Evolutionary conservation across 2,888 invertebrate species (phyloP), one percentile per base, ranked within the genome.

Genomic region (Cerceris rybyensis): DNA sequence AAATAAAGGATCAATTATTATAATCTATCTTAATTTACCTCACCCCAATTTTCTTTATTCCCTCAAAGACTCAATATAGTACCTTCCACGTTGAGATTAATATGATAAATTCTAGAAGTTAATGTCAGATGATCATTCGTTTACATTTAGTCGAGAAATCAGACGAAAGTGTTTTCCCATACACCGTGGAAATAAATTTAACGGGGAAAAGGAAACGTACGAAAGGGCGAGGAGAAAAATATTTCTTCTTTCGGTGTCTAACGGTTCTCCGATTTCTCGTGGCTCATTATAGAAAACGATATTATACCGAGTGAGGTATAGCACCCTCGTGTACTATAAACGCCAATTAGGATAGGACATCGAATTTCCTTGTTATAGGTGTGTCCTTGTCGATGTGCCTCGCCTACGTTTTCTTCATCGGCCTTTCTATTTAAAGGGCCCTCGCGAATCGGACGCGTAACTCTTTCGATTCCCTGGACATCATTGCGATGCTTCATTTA

Each of bases 261-360:
- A 78, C 78, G 82, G 76, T 67, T 70, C 80, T 82, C 80, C 74
- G 72, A 83, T 84, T 73, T 87, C 86, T 67, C 75, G 75, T 82
- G 80, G 82, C 79, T 86, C 81, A 85, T 88, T 88, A 88, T 58
- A 68, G 66, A 60, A 60, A 67, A 60, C 70, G 11, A 82, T 77
- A 66, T 84, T 80, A 81, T 71, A 82, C 57, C 72, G 70, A 67
- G 52, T 79, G 82, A 87, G 79, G 80, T 58, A 87, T 81, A 73
- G 80, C 61, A 82, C 87, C 86, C 85, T 67, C 43, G 84, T 70
- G 88, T 80, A 82, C 78, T 69, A 82, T 86, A 84, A 88, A 87
- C 82, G 82, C 88, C 88, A 88, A 88, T 88, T 88, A 88, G 78
- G 76, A 70, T 39, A 54, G 16, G 79, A 81, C 84, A 82, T 88